Conservation (phyloP, 1,140 invertebrate genomes). For the Cydia pomonella region DNA sequence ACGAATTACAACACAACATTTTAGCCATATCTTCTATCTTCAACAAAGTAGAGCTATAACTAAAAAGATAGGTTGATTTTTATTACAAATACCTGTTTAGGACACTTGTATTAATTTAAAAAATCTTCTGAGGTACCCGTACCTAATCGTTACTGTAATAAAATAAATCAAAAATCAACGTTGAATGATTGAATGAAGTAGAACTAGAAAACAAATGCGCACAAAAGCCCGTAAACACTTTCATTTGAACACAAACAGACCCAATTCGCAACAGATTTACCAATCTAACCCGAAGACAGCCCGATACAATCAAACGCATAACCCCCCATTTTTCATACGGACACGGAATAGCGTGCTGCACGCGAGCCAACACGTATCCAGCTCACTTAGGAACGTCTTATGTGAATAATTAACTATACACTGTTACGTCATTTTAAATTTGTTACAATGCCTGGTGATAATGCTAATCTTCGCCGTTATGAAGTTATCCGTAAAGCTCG, state of each 20-base stretch:
- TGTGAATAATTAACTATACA: background rate
- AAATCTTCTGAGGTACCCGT: too few species aligned
- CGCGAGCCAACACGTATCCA: background rate
- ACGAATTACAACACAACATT: too few species aligned
- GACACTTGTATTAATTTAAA: too few species aligned
- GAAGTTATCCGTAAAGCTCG: constrained; percentile 16
- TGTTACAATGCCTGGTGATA: too few species aligned
- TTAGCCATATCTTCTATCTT: too few species aligned
- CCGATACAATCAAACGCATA: constrained; percentile 19
- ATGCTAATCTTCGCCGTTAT: constrained; percentile 12
- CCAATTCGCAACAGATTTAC: constrained; percentile 18
- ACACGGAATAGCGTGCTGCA: constrained; percentile 11
- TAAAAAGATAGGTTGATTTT: too few species aligned
- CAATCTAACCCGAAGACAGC: constrained; percentile 18
- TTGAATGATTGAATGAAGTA: too few species aligned
- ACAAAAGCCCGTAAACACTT: background rate
- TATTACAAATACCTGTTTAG: too few species aligned
- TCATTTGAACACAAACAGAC: constrained; percentile 20
- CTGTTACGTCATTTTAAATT: too few species aligned
- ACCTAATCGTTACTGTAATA: too few species aligned
- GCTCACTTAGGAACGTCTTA: constrained; percentile 1
- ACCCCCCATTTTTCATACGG: constrained; percentile 18
- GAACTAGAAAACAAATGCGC: background rate
- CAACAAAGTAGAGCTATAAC: too few species aligned
- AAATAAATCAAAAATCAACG: too few species aligned